Percentiles rank a stretch among this genome's conserved stretches.
Conservation (phyloP, 2,113 vertebrate species). For the Verasper variegatus region DNA sequence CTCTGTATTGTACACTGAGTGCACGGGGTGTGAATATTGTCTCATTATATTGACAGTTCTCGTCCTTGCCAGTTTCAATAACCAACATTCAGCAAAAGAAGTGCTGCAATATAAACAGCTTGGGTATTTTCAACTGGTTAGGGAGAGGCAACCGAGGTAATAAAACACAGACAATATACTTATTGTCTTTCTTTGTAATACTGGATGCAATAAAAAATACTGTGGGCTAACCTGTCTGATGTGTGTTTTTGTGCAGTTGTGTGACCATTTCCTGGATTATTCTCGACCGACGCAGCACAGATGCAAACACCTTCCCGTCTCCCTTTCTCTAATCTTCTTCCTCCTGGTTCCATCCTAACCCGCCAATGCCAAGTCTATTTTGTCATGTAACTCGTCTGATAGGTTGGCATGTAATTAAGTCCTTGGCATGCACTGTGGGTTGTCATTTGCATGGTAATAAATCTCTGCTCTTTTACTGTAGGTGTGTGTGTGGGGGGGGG, state of each 20-base stretch:
- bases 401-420: constrained; percentile 79
- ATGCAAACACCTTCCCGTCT: constrained; percentile 33
- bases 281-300: constrained; percentile 18
- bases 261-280: constrained; percentile 36
- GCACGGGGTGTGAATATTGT: constrained; percentile 71
- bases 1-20: constrained; percentile 51
- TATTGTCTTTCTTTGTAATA: constrained; percentile 74
- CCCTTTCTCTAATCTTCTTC: constrained; percentile 26
- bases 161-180: constrained; percentile 66
- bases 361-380: constrained; percentile 73
- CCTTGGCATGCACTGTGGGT: constrained; percentile 70
- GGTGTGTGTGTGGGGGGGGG: not conserved
- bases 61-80: constrained; percentile 71
- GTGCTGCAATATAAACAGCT: constrained; percentile 63
- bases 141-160: constrained; percentile 62
- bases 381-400: constrained; percentile 73
- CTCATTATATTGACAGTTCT: constrained; percentile 76
- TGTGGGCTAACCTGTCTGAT: constrained; percentile 54
- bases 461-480: constrained; percentile 68
- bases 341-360: constrained; percentile 53
- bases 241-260: constrained; percentile 31
- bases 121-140: constrained; percentile 67
- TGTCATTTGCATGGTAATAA: constrained; percentile 81
- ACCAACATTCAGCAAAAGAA: constrained; percentile 63
- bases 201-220: constrained; percentile 62